Evolutionary conservation across 1,140 invertebrate genomes (phyloP), one percentile per base, ranked within the genome.

Genomic region (Physella acuta): DNA sequence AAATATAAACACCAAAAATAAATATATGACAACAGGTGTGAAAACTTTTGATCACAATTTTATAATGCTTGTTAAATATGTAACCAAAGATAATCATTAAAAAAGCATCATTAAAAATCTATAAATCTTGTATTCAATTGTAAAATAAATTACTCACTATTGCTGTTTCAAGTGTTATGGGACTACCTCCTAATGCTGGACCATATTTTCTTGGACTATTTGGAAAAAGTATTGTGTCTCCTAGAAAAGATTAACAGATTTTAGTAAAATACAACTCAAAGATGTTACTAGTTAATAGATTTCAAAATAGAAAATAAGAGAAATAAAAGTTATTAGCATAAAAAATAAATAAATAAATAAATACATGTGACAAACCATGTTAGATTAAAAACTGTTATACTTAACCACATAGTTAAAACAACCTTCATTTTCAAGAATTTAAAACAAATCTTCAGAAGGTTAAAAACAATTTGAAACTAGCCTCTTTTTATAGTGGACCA

Each of bases 121-220:
- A 66, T 39, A 17, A 24, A 20, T 20, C 2, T 51, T 39, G 16
- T n/a, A n/a, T n/a, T n/a, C 39, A 36, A 58, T 3, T 24, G 26
- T 34, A 55, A 34, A 62, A 44, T 34, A 62, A 53, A 55, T 36
- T 1, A 3, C 71, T 75, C 70, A 78, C 77, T 58, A 74, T 56
- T 14, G 77, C 77, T 16, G 71, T 74, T 51, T 78, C 66, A 26
- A 75, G 37, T 2, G 71, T 68, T 5, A 78, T 75, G 11, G 77
- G 77, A 33, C 71, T 71, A 14, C 77, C 77, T 24, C 77, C 77
- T 14, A 76, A 51, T 26, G 67, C 64, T 28, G 30, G 67, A 60
- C n/a, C 68, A 62, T 31, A 61, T 11, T 72, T 71, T n/a, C 75
- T 67, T 39, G 71, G 30, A 30, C n/a, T 55, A 64, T 67, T 31